phyloP scores from a whole-genome alignment of 2,113 vertebrate species.

The Calyptomena viridis region DNA sequence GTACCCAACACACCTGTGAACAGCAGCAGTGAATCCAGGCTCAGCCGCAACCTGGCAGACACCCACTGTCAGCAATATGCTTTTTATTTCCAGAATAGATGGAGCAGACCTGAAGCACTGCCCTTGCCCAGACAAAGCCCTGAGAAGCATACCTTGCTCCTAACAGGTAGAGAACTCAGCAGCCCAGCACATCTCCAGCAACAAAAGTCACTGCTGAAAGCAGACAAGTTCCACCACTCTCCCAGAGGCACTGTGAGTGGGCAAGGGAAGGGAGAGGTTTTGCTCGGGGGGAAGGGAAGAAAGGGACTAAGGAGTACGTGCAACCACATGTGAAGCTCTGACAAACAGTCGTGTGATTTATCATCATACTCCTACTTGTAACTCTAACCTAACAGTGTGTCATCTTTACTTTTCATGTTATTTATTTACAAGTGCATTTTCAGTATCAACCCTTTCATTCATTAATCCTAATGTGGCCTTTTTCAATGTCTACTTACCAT shows the following conservation, averaged over 20 bases:
- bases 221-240: neutral
- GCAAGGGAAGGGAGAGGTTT: neutral
- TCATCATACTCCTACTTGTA: slow-evolving; percentile 67
- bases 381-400: slow-evolving; percentile 78
- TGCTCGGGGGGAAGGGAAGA: neutral
- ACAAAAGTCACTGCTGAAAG: neutral
- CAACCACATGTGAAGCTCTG: slow-evolving; percentile 27
- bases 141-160: neutral
- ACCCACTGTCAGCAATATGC: neutral
- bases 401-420: slow-evolving; percentile 78
- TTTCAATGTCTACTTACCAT: slow-evolving; percentile 82
- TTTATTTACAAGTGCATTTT: slow-evolving; percentile 84
- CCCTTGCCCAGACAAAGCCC: neutral
- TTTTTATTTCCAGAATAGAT: neutral
- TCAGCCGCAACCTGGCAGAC: neutral
- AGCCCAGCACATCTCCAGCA: neutral
- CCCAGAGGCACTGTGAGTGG: fast-evolving
- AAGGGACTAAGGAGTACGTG: neutral
- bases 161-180: neutral
- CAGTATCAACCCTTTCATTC: slow-evolving; percentile 79
- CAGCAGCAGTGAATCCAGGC: neutral
- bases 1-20: neutral
- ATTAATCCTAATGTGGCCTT: slow-evolving; percentile 86
- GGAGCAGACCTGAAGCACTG: neutral
- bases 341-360: slow-evolving; percentile 68